Base-by-base conservation (phyloP, 2,888 invertebrate species). In the Synanthedon myopaeformis region DNA sequence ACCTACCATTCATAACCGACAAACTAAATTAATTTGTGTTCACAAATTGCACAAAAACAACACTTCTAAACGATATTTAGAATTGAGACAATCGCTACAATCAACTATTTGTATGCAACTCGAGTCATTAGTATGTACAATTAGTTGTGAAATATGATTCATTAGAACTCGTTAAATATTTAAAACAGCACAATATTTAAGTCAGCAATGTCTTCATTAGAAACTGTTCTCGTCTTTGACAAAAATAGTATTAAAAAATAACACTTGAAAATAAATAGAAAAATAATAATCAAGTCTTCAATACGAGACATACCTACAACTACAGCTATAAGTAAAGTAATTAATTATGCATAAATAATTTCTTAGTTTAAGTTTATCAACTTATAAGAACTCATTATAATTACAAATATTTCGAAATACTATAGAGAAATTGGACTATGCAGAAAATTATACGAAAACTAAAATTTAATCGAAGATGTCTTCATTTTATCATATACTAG, bases 131-230 rank as follows among this genome's bases (percentile, higher is more conserved):
- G 10, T 66, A 62, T 69, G 48, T 64, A 65, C 72, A 77, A 80
- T 85, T 74, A 78, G 57, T 60, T 54, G 67, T 80, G 72, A 84
- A 80, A 78, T 85, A 82, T 72, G 65, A 72, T 72, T 76, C 80
- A 85, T 86, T 84, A 84, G 65, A 64, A 59, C 79, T 87, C 84
- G 72, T 85, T 84, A 82, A 62, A 78, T 85, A 85, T 84, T 85
- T 76, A 83, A 85, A 84, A 73, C 69, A 76, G 78, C 66, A 62
- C 67, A 67, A 59, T 62, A 48, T 49, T 49, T 13, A 49, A 19
- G 19, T 3, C 10, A 10, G 12, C 49, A 49, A 49, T 45, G 45
- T 45, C 45, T 45, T 45, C 45, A 45, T 45, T 45, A 45, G 14
- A 13, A 45, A n/a, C 8, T 13, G 45, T 35, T 45, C n/a, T 45